Evolutionary conservation across 2,113 vertebrate genomes (phyloP).

Genomic region (Myotis lucifugus): DNA sequence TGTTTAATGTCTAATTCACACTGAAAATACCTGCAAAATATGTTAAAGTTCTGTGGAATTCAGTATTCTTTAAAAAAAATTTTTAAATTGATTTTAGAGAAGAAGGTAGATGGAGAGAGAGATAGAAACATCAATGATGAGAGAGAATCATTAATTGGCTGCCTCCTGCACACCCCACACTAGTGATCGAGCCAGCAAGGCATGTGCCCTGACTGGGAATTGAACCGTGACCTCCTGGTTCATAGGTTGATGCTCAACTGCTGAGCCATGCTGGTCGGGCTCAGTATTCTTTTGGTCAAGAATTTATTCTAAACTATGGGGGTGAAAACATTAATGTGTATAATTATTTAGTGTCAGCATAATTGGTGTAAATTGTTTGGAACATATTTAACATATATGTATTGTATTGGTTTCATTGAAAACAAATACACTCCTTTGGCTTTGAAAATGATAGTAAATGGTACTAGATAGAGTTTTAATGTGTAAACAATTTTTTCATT

Average conservation of each 20-base stretch:
- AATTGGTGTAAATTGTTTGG: background rate
- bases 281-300: background rate
- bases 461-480: background rate
- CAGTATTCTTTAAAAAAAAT: background rate
- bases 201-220: no score
- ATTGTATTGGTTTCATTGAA: constrained; percentile 5
- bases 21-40: constrained; percentile 28
- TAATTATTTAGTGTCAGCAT: background rate
- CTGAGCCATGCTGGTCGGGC: no score
- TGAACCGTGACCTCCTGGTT: no score
- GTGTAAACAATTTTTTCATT: background rate
- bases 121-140: no score
- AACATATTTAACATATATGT: background rate
- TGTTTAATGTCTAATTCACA: background rate
- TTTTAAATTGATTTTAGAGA: no score
- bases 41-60: background rate
- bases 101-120: no score
- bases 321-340: background rate
- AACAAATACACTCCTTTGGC: background rate
- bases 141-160: no score
- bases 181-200: no score
- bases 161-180: no score
- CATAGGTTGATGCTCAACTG: no score
- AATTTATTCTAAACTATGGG: background rate
- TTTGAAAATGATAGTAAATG: constrained; percentile 30